Percentiles rank a stretch among this genome's conserved stretches.
Evolutionary conservation across 2,888 invertebrate genomes (phyloP).

Genomic region (Ectemnius cavifrons): DNA sequence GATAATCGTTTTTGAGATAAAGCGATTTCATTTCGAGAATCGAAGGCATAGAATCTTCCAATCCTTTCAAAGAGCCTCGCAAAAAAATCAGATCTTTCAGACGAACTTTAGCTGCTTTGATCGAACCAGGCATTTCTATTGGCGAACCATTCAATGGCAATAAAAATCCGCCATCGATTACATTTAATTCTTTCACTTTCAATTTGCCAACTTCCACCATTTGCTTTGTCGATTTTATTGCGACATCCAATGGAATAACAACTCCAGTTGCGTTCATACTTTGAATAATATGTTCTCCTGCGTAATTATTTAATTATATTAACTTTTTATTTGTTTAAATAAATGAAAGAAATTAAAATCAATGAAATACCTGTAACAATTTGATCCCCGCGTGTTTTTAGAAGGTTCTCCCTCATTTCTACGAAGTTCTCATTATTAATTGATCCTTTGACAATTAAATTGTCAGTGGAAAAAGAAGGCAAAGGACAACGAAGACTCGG

Average conservation of each 20-base stretch:
- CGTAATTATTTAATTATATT: not conserved
- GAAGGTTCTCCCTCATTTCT: slow-evolving; percentile 77
- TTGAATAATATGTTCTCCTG: slow-evolving; percentile 55
- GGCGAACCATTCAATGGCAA: slow-evolving; percentile 61
- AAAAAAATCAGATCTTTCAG: slow-evolving; percentile 76
- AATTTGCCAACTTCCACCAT: slow-evolving; percentile 41
- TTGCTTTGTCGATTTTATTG: slow-evolving; percentile 45
- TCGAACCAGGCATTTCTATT: slow-evolving; percentile 51
- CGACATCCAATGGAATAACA: slow-evolving; percentile 52
- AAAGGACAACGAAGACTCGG: slow-evolving; percentile 63
- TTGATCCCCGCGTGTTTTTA: slow-evolving; percentile 79
- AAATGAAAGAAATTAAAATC: slow-evolving; percentile 5
- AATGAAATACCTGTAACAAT: slow-evolving; percentile 73
- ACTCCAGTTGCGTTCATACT: slow-evolving; percentile 45
- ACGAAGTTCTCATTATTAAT: slow-evolving; percentile 79
- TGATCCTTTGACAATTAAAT: slow-evolving; percentile 77
- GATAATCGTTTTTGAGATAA: slow-evolving; percentile 75
- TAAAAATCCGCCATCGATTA: slow-evolving; percentile 58
- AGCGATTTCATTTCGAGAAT: slow-evolving; percentile 77
- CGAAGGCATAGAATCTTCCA: slow-evolving; percentile 78
- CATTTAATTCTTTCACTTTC: slow-evolving; percentile 53
- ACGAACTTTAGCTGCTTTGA: slow-evolving; percentile 53
- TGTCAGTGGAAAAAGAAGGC: slow-evolving; percentile 73
- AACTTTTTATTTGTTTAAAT: not conserved
- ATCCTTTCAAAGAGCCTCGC: slow-evolving; percentile 78